Percentiles rank a stretch among this genome's conserved stretches.
Evolutionary conservation across 2,888 invertebrate genomes (phyloP).

Genomic region (Galerucella pusilla): DNA sequence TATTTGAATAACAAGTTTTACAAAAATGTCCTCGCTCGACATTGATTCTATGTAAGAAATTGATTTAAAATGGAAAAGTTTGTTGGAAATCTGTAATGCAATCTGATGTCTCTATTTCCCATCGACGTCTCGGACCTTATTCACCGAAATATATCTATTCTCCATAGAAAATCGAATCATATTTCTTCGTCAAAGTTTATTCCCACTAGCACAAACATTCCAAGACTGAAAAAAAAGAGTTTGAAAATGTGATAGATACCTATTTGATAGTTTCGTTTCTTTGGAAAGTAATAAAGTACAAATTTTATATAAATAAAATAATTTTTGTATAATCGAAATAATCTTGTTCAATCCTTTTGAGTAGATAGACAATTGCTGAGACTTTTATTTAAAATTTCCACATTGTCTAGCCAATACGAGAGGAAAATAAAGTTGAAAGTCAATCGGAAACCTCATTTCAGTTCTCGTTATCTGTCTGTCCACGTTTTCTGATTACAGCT

Average conservation of each 20-base stretch:
- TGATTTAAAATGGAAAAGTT: constrained; percentile 14
- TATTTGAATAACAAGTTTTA: neutral
- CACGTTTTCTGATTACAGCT: constrained; percentile 24
- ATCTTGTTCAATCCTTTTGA: neutral
- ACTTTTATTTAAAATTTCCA: neutral
- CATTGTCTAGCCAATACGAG: neutral
- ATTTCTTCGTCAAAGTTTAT: constrained; percentile 23
- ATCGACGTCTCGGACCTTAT: too few species aligned
- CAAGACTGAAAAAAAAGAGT: neutral
- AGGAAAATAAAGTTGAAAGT: constrained; percentile 6
- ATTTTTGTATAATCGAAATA: too few species aligned
- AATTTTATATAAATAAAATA: too few species aligned
- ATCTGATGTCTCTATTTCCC: constrained; percentile 7
- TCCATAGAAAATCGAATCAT: constrained; percentile 29
- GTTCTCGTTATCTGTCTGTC: constrained; percentile 15
- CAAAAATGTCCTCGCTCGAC: neutral
- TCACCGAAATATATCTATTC: constrained; percentile 13
- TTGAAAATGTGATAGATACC: neutral
- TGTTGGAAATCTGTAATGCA: constrained; percentile 20
- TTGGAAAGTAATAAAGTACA: too few species aligned
- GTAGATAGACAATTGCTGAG: neutral
- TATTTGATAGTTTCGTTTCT: too few species aligned
- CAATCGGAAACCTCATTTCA: constrained; percentile 13
- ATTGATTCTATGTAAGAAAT: neutral
- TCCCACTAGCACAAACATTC: constrained; percentile 5